Evolutionary conservation across 2,888 invertebrate genomes (phyloP).

Genomic region (Spodoptera exigua): DNA sequence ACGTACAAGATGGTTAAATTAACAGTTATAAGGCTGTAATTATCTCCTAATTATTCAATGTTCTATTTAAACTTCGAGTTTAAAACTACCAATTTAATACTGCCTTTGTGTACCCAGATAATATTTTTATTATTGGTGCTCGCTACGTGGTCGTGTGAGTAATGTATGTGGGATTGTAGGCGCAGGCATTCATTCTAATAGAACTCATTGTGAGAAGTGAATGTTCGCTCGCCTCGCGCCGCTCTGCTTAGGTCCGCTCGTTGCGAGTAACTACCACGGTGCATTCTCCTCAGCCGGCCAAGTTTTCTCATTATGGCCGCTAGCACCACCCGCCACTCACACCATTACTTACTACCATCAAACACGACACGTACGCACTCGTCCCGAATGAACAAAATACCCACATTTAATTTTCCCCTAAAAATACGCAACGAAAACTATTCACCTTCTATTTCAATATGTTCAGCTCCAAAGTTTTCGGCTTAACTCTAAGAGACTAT

Average conservation of each 20-base stretch:
- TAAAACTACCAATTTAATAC: not conserved
- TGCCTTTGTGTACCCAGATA: too few relatives aligned
- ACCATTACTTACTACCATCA: conserved; percentile 74
- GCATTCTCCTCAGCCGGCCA: conserved; percentile 72
- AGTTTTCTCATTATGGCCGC: conserved; percentile 87
- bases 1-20: conserved; percentile 34
- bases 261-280: conserved; percentile 56
- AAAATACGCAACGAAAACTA: conserved; percentile 38
- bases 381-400: conserved; percentile 57
- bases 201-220: conserved; percentile 41
- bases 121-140: conserved; percentile 7
- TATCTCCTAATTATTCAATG: conserved; percentile 18
- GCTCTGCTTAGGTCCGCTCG: conserved; percentile 67
- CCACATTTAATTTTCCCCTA: conserved; percentile 51
- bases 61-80: conserved; percentile 29
- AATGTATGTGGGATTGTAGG: conserved; percentile 28
- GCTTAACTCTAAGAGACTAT: conserved; percentile 66
- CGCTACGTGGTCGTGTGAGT: conserved; percentile 14
- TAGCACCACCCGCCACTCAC: conserved; percentile 75
- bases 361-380: conserved; percentile 73
- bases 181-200: conserved; percentile 39
- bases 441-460: conserved; percentile 72
- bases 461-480: conserved; percentile 67
- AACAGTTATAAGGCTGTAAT: conserved; percentile 28
- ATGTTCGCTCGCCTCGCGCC: conserved; percentile 64